Evolutionary conservation across 2,797 vertebrate species (phyloP), one percentile per base, ranked within the genome.

Genomic region (Gymnoscopelus microlampas): DNA sequence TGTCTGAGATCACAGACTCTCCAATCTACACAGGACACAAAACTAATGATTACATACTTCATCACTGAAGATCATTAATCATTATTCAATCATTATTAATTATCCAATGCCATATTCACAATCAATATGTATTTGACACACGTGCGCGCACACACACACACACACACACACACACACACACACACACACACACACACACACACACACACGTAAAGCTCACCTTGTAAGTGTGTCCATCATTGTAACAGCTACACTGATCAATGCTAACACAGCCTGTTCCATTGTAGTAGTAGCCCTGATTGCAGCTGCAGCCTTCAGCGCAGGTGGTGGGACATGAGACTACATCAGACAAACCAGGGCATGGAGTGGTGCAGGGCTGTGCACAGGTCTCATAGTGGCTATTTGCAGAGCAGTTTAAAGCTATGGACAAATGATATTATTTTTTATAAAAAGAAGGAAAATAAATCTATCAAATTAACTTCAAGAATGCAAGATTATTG

Each of bases 341-440:
- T 35, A 39, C 8, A 39, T 35, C 74, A 0, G 26, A 56, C 1
- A 93, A 76, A 13, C 83, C 89, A 4, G 76, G 74, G 3, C 94
- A 95, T 3, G 83, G 80, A 4, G 86, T 5, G 0, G 87, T 85
- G 32, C 94, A 95, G 29, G 85, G 35, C 0, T 29, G 6, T 0
- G 73, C 72, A 0, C 90, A 93, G 0, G 47, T 59, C 3, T 95
- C 87, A 0, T 95, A 95, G 74, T 95, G 94, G 24, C 94, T 93
- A 76, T 95, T 79, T 0, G 56, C 39, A 0, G 87, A 84, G 32
- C 94, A 95, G 23, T 12, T 9, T 0, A 47, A 80, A 0, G 88
- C 95, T 95, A 84, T 3, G 35, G 66, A 54, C 2, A 73, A 24
- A 73, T n/a, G 60, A 32, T 0, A 73, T 1, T 19, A 19, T 19